Conservation (phyloP, 2,113 vertebrate species). For the Sander vitreus region DNA sequence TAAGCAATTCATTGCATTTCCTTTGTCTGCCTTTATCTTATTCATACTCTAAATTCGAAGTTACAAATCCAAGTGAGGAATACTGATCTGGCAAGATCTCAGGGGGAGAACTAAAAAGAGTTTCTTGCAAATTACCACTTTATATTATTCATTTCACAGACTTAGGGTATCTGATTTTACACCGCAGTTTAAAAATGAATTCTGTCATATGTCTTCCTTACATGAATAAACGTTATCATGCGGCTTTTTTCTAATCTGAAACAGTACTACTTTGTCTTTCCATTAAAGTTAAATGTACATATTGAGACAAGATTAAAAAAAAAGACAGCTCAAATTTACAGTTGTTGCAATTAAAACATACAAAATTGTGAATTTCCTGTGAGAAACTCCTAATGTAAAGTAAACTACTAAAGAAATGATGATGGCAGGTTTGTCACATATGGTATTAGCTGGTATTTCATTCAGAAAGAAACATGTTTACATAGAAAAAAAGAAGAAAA, state of each 20-base stretch:
- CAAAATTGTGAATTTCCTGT: not conserved
- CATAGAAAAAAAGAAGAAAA: too few species aligned
- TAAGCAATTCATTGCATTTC: constrained; percentile 54
- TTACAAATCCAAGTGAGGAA: constrained; percentile 65
- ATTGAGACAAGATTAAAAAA: not conserved
- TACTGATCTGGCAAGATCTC: constrained; percentile 57
- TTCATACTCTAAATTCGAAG: constrained; percentile 57
- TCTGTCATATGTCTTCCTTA: constrained; percentile 32
- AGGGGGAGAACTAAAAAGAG: constrained; percentile 36
- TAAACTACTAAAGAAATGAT: not conserved
- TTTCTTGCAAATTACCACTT: constrained; percentile 45
- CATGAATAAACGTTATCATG: constrained; percentile 46
- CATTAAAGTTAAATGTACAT: constrained; percentile 47
- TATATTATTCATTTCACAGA: constrained; percentile 68
- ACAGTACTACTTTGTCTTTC: constrained; percentile 40
- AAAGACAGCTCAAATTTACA: constrained; percentile 11
- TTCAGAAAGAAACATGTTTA: not conserved
- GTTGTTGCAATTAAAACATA: constrained; percentile 21
- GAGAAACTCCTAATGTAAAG: constrained; percentile 9
- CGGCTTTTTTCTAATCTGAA: constrained; percentile 53
- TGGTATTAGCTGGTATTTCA: constrained; percentile 36
- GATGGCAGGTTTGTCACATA: constrained; percentile 12
- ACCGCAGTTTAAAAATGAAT: constrained; percentile 36
- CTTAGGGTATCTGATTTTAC: constrained; percentile 59
- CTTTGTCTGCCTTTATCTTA: constrained; percentile 71